These are phyloP conservation scores for Phyllostomus discolor DNA, from an alignment of 2,113 vertebrate species.

Conservation along the genomic window DNA sequence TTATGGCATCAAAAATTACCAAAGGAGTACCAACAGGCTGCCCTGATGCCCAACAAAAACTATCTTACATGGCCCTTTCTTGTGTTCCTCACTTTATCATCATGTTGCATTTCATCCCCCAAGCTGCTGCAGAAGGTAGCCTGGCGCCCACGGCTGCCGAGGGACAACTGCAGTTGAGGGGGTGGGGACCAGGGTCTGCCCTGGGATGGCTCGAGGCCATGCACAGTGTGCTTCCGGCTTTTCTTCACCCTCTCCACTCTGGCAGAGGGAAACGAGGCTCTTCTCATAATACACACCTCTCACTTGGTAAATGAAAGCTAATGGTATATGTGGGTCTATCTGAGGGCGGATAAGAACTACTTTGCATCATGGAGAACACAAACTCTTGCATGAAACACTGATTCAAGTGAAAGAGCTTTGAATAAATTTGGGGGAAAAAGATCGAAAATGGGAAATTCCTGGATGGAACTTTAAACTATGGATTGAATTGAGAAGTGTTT, in stretches of 20 bases:
- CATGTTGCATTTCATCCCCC: not conserved
- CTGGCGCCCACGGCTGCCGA: no score
- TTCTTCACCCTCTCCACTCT: not conserved
- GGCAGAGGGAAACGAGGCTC: not conserved
- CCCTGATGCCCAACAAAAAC: not conserved
- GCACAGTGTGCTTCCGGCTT: not conserved
- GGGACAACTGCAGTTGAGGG: not conserved
- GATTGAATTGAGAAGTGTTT: not conserved
- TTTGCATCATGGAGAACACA: not conserved
- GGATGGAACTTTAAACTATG: not conserved
- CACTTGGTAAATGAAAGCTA: not conserved
- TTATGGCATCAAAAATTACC: not conserved
- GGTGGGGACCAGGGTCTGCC: no score
- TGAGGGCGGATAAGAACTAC: not conserved
- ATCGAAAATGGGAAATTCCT: not conserved
- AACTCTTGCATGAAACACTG: not conserved
- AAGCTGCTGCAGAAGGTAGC: not conserved
- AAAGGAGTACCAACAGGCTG: not conserved
- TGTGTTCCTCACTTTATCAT: not conserved
- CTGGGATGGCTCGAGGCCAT: not conserved
- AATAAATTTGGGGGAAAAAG: not conserved
- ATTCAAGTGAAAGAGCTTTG: not conserved
- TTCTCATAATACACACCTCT: not conserved
- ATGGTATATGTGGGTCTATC: rapidly evolving
- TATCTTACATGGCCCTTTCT: not conserved